Evolutionary conservation across 2,113 vertebrate genomes (phyloP), one percentile per base, ranked within the genome.

Genomic region (Corapipo altera): DNA sequence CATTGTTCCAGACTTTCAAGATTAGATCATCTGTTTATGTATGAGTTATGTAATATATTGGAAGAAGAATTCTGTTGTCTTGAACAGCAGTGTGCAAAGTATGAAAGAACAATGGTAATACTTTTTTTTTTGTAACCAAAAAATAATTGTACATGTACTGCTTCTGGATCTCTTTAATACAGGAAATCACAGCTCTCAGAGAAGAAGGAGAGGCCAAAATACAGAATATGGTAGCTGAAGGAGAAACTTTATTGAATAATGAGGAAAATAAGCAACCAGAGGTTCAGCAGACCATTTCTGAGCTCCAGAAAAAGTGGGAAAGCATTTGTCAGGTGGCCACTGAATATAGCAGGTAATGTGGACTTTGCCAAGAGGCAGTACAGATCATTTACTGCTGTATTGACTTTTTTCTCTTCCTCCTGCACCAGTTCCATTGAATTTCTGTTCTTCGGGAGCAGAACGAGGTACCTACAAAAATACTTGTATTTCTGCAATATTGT

Each of bases 171-270:
- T 91, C 61, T 91, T 83, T 62, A 85, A 88, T 71, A 28, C 73
- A 98, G 98, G 98, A 97, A 96, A 98, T 98, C 64, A 93, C 93
- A 89, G 85, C 87, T 80, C 95, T 98, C n/a, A 97, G 93, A 72
- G 94, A 96, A 30, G 94, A 96, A 90, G 97, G 97, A 43, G 96
- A 97, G 15, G 81, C 89, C 73, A 98, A 97, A 95, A 84, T 98
- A 82, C 95, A 97, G 87, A 86, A 57, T 30, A 15, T 98, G 30
- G 16, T 79, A 64, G 70, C 70, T 77, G 62, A 96, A 67, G 96
- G 96, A 21, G 91, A 96, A 84, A 49, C 41, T 35, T 35, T 96
- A 66, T 72, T 94, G 70, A 89, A 37, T 79, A 79, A 72, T 30
- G 83, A 96, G 70, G 81, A 64, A 79, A 67, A 33, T 4, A 85